Evolutionary conservation across 2,113 vertebrate species (phyloP), one percentile per base, ranked within the genome.

Genomic region (Mixornis gularis): DNA sequence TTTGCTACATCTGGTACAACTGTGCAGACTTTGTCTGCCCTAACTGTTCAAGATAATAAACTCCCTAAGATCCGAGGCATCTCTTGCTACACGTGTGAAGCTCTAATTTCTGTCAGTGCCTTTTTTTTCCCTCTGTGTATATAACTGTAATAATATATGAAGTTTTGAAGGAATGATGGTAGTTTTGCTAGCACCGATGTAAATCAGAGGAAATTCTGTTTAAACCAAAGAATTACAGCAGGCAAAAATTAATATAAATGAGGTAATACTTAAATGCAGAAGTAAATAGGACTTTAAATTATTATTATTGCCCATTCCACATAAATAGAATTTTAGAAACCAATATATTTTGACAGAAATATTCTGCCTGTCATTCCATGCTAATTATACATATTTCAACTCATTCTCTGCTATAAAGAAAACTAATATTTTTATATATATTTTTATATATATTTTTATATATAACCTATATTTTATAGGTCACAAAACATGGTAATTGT

Each of bases 221-320:
- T 66, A 79, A 94, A 85, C 2, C 11, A 40, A 82, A 70, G 43
- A 77, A 85, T 79, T 91, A 92, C 53, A 74, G 65, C 77, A 66
- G 56, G 16, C 52, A 79, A 92, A 76, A 88, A 85, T 36, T 88
- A 87, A 51, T 93, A 53, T 83, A 90, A 95, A 95, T 83, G 68
- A 80, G 51, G 72, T 80, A 72, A 64, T 59, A 88, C 48, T 86
- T 95, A 94, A 95, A 92, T 86, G 82, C 38, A 79, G 63, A 92
- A 80, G 41, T 85, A 96, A 91, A 92, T 88, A 82, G 65, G 81
- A 74, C 51, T 91, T 94, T 85, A 94, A 93, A 88, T 94, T 88
- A 94, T 87, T 92, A 91, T 92, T 87, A 92, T 78, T 95, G 41
- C 78, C 48, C 9, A 87, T 92, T 95, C 79, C 53, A 93, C 72